Evolutionary conservation across 2,888 invertebrate genomes (phyloP).

Genomic region (Euzophera pinguis): DNA sequence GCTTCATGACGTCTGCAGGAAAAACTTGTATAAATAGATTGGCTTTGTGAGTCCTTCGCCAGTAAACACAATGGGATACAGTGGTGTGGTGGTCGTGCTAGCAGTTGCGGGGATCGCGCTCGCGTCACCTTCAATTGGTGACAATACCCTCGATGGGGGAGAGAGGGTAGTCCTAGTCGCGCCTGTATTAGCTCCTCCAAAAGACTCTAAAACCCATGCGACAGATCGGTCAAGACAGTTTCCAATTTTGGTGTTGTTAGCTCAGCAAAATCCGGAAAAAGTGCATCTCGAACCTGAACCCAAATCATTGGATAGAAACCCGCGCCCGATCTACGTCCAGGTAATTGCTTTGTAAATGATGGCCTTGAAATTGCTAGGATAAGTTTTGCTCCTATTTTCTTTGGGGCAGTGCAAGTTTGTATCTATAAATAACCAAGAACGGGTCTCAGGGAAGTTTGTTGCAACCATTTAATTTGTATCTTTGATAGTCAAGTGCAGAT

Average conservation of each 20-base stretch:
- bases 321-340: conserved; percentile 64
- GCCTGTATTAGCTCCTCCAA: conserved; percentile 66
- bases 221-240: conserved; percentile 64
- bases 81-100: conserved; percentile 52
- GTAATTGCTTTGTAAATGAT: conserved; percentile 34
- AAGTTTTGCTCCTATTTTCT: conserved; percentile 7
- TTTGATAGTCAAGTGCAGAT: too few species aligned
- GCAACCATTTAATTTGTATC: background rate
- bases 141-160: conserved; percentile 55
- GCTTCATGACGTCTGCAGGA: conserved; percentile 49
- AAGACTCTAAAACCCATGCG: conserved; percentile 52
- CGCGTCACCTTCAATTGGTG: conserved; percentile 45
- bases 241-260: conserved; percentile 60
- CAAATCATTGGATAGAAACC: conserved; percentile 52
- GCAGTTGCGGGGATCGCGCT: conserved; percentile 44
- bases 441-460: background rate
- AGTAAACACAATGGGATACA: conserved; percentile 67
- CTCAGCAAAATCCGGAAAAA: conserved; percentile 41
- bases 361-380: background rate
- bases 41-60: conserved; percentile 54
- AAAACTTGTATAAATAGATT: conserved; percentile 71
- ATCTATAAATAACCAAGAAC: conserved; percentile 13
- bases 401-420: conserved; percentile 3
- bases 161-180: conserved; percentile 61
- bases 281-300: conserved; percentile 45